Evolutionary conservation across 2,888 invertebrate species (phyloP).

Genomic region (Bugulina stolonifera): DNA sequence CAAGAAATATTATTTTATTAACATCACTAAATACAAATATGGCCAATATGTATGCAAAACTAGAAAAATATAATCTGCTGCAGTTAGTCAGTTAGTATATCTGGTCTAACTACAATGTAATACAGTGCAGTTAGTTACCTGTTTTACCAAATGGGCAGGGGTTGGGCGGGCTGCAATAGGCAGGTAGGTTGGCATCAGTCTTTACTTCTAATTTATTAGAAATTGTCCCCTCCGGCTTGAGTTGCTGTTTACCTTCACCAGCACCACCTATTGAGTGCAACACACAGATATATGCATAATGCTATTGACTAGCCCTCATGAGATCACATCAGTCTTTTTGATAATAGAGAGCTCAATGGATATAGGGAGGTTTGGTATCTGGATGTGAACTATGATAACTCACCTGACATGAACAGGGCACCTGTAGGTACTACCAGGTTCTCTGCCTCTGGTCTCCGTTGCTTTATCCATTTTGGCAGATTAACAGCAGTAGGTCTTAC

Average conservation of each 20-base stretch:
- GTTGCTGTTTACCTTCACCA: constrained; percentile 68
- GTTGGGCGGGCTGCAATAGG: constrained; percentile 98
- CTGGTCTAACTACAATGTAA: too few species aligned
- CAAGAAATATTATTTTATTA: too few species aligned
- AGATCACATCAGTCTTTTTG: too few species aligned
- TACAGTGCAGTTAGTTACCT: constrained; percentile 57
- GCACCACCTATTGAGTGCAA: constrained; percentile 66
- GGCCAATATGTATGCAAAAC: too few species aligned
- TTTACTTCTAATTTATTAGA: constrained; percentile 70
- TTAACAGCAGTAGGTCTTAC: too few species aligned
- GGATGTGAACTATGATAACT: background rate
- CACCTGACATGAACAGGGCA: constrained; percentile 13
- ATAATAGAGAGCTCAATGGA: too few species aligned
- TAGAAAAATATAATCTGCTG: too few species aligned
- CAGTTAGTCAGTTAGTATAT: too few species aligned
- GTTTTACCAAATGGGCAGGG: constrained; percentile 93
- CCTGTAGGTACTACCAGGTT: background rate
- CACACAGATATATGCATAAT: background rate
- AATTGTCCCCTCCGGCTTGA: constrained; percentile 55
- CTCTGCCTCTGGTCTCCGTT: background rate
- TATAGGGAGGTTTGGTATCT: too few species aligned
- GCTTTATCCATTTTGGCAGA: background rate
- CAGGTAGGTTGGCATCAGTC: constrained; percentile 83
- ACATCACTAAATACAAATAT: too few species aligned
- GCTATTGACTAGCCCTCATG: background rate